These are phyloP conservation scores for Anabacerthia variegaticeps DNA, from an alignment of 2,797 vertebrate genomes.

Conservation along the genomic window DNA sequence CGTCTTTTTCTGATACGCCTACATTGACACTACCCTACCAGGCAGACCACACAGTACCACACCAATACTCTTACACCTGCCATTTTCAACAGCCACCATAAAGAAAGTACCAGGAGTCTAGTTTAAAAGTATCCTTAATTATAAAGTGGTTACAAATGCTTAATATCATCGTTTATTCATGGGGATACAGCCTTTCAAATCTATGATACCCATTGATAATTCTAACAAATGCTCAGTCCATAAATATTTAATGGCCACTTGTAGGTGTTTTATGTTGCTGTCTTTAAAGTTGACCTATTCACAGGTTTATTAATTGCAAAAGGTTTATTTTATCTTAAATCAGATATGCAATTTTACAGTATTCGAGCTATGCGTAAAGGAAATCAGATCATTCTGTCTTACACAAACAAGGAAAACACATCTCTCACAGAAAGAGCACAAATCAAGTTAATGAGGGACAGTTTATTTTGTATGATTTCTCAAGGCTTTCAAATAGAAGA, in stretches of 20 bases:
- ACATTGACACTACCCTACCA: rapidly evolving
- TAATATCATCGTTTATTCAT: constrained; percentile 17
- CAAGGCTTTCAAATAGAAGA: constrained; percentile 26
- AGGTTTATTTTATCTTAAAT: constrained; percentile 52
- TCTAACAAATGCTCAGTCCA: constrained; percentile 35
- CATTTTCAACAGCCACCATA: not conserved
- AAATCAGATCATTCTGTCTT: constrained; percentile 13
- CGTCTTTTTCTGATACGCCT: not conserved
- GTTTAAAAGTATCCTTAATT: constrained; percentile 31
- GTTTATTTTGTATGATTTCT: constrained; percentile 34
- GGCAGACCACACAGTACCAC: not conserved
- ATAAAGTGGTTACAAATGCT: constrained; percentile 18
- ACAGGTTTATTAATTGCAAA: constrained; percentile 54
- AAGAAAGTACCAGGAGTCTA: not conserved
- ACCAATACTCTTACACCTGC: not conserved
- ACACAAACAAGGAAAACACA: constrained; percentile 19
- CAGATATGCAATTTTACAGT: constrained; percentile 11
- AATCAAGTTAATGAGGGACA: constrained; percentile 32
- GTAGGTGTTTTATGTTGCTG: constrained; percentile 50
- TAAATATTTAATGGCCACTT: constrained; percentile 67
- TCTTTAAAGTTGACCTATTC: constrained; percentile 51
- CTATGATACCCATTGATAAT: constrained; percentile 34
- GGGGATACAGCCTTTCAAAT: constrained; percentile 27
- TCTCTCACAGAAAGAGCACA: constrained; percentile 33
- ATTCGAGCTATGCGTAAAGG: not conserved